Conservation (phyloP, 2,888 invertebrate genomes). For the Hypercompe scribonia region DNA sequence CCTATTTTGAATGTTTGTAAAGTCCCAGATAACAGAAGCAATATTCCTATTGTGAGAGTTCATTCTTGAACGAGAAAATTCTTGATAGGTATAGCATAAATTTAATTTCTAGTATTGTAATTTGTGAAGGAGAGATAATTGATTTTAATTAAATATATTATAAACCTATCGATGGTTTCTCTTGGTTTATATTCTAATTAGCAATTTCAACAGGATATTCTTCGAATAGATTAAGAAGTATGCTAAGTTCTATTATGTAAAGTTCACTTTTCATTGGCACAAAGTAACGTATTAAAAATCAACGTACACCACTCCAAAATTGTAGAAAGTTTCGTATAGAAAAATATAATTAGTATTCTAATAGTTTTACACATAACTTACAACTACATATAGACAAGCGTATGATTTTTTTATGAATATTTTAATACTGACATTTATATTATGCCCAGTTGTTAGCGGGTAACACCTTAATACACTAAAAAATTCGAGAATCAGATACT, state of each 20-base stretch:
- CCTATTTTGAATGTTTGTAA: not conserved
- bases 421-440: conserved; percentile 60
- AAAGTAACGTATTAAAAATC: conserved; percentile 50
- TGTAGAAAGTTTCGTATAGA: conserved; percentile 80
- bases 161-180: not conserved
- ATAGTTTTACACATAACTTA: conserved; percentile 63
- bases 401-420: conserved; percentile 42
- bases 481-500: conserved; percentile 1
- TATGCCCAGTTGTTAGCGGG: conserved; percentile 18
- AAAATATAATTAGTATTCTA: conserved; percentile 81
- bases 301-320: conserved; percentile 62
- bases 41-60: not conserved
- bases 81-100: not conserved
- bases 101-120: not conserved
- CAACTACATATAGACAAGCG: conserved; percentile 54
- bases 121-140: not conserved
- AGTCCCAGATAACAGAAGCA: not conserved
- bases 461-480: conserved; percentile 18
- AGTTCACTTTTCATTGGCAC: conserved; percentile 49
- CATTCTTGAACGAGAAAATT: not conserved
- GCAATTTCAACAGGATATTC: not conserved
- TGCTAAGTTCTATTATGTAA: not conserved
- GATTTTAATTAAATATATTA: not conserved
- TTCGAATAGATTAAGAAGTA: not conserved
- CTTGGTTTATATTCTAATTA: too few species aligned